A percentile compares a stretch with the other conserved stretches of the same genome.
Conservation (phyloP, 2,113 vertebrate genomes). For the Panthera tigris region DNA sequence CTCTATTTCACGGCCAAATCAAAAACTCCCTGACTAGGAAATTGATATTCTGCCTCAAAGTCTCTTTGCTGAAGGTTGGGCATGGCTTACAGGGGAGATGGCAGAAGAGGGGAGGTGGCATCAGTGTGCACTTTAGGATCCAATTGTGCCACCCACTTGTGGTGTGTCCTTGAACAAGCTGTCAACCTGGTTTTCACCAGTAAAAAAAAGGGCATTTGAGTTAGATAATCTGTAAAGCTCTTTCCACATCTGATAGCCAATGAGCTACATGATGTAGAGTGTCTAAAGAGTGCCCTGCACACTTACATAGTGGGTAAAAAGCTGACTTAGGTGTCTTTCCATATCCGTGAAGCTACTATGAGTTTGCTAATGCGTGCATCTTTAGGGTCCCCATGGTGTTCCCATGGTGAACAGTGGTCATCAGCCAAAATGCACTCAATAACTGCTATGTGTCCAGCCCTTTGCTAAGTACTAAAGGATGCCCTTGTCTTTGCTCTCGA, state of each 20-base stretch:
- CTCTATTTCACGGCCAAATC: conserved; percentile 56
- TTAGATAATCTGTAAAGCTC: not conserved
- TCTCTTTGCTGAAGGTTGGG: not conserved
- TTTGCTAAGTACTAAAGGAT: not conserved
- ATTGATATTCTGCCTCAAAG: conserved; percentile 43
- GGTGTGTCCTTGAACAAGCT: not conserved
- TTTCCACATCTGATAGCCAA: not conserved
- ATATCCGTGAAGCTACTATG: not conserved
- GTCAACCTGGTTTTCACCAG: not conserved
- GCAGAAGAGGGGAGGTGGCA: not conserved
- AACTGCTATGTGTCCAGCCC: not conserved
- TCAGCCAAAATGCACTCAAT: not conserved
- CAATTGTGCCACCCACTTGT: not conserved
- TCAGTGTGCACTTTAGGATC: not conserved
- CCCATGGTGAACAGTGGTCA: not conserved
- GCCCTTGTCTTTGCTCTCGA: not conserved
- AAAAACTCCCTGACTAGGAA: conserved; percentile 54
- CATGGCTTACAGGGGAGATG: not conserved
- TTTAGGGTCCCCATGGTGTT: not conserved
- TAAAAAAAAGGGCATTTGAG: not conserved
- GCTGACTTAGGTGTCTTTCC: not conserved
- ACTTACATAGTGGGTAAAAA: not conserved
- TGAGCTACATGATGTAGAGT: not conserved
- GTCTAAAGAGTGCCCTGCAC: not conserved
- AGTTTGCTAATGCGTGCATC: not conserved